These are phyloP conservation scores for Nebria brevicollis DNA, from an alignment of 2,888 invertebrate species.

Conservation along the genomic window DNA sequence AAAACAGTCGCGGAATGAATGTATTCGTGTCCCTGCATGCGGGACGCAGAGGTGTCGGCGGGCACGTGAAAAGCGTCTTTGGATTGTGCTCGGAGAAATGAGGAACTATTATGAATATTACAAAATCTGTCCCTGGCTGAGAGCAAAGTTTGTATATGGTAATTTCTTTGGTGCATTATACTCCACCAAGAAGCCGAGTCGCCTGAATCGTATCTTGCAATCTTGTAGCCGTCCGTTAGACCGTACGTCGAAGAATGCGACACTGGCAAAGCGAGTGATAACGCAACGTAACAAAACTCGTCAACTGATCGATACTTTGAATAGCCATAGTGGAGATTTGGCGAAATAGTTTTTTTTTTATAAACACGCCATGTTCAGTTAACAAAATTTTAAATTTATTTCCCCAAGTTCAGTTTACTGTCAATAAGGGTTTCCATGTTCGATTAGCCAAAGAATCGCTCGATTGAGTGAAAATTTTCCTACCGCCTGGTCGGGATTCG, in stretches of 20 bases:
- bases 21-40: neutral
- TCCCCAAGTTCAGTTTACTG: too few relatives aligned
- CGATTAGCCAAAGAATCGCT: neutral
- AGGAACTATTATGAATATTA: constrained; percentile 59
- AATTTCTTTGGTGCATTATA: constrained; percentile 59
- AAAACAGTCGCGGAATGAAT: constrained; percentile 22
- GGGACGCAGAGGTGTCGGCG: neutral
- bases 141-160: constrained; percentile 56
- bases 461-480: neutral
- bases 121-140: constrained; percentile 54
- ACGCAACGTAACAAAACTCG: neutral
- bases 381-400: too few relatives aligned
- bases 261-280: neutral
- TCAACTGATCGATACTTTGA: neutral
- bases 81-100: constrained; percentile 54
- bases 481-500: neutral
- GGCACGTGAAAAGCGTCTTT: constrained; percentile 17
- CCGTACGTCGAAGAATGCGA: constrained; percentile 15
- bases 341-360: too few relatives aligned
- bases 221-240: constrained; percentile 32
- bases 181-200: constrained; percentile 51
- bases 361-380: too few relatives aligned
- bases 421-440: neutral
- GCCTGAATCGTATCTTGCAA: constrained; percentile 58
- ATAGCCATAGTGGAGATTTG: neutral